phyloP scores from a whole-genome alignment of 2,113 vertebrate species.

The Equus quagga region DNA sequence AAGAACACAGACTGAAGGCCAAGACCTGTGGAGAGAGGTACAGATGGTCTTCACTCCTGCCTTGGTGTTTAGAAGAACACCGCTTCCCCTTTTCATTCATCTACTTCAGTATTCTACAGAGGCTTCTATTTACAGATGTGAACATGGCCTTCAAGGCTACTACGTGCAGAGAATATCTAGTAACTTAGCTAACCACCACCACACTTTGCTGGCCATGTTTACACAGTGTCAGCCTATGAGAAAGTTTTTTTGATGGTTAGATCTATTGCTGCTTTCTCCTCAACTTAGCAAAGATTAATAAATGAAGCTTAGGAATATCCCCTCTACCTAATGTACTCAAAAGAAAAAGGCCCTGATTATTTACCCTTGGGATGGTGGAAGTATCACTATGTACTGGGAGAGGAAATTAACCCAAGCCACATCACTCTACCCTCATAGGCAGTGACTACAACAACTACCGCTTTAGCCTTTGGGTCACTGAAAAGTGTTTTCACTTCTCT shows the following conservation, averaged over 20 bases:
- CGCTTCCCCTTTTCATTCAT: not conserved
- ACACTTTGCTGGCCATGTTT: not conserved
- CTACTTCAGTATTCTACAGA: not conserved
- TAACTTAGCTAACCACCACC: not conserved
- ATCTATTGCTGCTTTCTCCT: not conserved
- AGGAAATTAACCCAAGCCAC: not conserved
- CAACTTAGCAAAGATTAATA: not conserved
- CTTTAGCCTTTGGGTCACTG: not conserved
- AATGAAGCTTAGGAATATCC: not conserved
- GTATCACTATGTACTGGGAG: not conserved
- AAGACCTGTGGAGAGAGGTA: not conserved
- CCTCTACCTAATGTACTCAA: not conserved
- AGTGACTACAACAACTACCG: not conserved
- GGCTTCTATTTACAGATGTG: not conserved
- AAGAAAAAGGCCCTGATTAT: not conserved
- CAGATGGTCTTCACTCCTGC: not conserved
- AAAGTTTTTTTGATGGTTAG: not conserved
- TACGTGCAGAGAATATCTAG: not conserved
- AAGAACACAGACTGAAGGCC: not conserved
- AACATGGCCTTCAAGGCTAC: not conserved
- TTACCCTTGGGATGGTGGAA: not conserved
- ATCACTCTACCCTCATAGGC: not conserved
- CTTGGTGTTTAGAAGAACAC: not conserved
- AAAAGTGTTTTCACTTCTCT: not conserved
- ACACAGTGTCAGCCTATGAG: not conserved